Conservation (phyloP, 2,888 invertebrate genomes). For the Limnephilus auricula region DNA sequence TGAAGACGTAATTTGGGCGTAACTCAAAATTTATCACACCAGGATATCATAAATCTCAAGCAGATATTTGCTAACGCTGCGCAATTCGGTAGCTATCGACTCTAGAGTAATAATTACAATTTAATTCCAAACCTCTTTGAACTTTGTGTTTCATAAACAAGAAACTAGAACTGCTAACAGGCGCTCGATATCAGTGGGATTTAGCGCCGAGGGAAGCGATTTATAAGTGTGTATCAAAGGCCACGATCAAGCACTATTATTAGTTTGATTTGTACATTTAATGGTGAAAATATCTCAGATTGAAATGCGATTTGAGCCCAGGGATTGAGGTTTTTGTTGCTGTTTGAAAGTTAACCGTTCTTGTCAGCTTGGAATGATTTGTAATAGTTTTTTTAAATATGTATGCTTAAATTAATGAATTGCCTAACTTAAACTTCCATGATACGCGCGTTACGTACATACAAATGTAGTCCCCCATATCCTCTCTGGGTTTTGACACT, state of each 20-base stretch:
- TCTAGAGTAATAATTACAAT: constrained; percentile 10
- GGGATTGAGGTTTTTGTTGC: not conserved
- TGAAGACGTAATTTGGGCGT: not conserved
- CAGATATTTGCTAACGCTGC: not conserved
- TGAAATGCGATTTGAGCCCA: not conserved
- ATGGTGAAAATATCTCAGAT: not conserved
- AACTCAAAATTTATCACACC: not conserved
- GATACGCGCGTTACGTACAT: no score
- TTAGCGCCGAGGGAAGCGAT: not conserved
- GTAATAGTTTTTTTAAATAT: not conserved
- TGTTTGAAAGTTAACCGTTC: not conserved
- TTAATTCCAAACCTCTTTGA: constrained; percentile 15
- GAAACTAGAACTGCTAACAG: constrained; percentile 3
- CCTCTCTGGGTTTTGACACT: no score
- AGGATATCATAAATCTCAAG: not conserved
- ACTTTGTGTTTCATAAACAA: constrained; percentile 33
- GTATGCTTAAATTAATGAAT: not conserved
- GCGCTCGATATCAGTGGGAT: not conserved
- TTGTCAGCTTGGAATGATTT: not conserved
- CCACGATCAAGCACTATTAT: constrained; percentile 24
- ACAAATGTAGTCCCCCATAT: no score
- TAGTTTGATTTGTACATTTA: constrained; percentile 17
- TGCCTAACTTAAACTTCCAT: not conserved
- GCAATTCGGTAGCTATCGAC: constrained; percentile 17
- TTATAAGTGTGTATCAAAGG: constrained; percentile 21